Evolutionary conservation across 2,113 vertebrate genomes (phyloP).

Genomic region (Cygnus buccinator): DNA sequence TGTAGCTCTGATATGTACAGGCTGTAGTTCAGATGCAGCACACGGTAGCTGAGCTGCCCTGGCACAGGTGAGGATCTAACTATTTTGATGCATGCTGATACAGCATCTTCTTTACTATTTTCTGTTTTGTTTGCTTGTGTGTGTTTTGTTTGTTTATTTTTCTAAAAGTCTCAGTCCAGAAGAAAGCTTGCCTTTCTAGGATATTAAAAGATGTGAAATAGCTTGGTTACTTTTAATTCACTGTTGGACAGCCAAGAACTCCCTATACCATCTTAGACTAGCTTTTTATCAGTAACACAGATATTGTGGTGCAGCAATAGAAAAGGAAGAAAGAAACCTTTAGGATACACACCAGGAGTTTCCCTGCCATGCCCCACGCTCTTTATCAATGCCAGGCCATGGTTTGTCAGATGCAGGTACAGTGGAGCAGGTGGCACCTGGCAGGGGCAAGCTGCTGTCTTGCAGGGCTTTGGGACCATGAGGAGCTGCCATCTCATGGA

Average conservation of each 20-base stretch:
- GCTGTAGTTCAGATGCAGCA: background rate
- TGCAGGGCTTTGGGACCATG: fast-evolving
- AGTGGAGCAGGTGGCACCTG: background rate
- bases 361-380: background rate
- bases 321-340: background rate
- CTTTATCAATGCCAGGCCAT: background rate
- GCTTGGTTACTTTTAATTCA: background rate
- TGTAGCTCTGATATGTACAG: background rate
- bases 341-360: background rate
- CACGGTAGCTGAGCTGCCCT: background rate
- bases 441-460: background rate
- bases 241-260: background rate
- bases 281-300: background rate
- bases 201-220: background rate
- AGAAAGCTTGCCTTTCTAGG: background rate
- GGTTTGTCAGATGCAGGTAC: background rate
- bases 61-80: background rate
- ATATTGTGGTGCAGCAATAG: background rate
- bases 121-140: background rate
- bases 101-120: background rate
- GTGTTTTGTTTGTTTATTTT: background rate
- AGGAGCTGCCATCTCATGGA: background rate
- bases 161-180: background rate
- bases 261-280: background rate
- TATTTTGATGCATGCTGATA: background rate